Percentiles rank a stretch among this genome's conserved stretches.
phyloP scores from a whole-genome alignment of 2,113 vertebrate species.

The Pristiophorus japonicus region DNA sequence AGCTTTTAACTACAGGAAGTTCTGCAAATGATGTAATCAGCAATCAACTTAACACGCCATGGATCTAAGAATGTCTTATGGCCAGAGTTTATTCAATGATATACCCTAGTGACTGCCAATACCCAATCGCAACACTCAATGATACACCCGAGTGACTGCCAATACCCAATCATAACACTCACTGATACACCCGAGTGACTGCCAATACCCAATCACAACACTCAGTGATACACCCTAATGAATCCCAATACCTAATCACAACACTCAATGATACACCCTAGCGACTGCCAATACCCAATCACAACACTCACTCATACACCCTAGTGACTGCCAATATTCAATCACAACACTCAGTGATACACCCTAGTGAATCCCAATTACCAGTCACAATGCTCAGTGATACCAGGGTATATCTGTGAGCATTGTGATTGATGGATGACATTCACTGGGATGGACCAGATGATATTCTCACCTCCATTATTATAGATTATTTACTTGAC shows the following conservation, averaged over 20 bases:
- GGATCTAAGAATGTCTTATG: not conserved
- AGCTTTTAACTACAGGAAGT: not conserved
- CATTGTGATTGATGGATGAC: not conserved
- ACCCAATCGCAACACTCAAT: not conserved
- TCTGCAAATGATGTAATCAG: not conserved
- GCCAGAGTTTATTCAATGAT: not conserved
- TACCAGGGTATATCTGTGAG: not conserved
- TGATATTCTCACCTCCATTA: not conserved
- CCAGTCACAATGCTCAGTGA: not conserved
- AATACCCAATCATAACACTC: not conserved
- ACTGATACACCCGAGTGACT: not conserved
- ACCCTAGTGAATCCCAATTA: not conserved
- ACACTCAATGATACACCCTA: not conserved
- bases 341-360: not conserved
- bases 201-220: not conserved
- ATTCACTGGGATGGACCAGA: not conserved
- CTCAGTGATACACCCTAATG: not conserved
- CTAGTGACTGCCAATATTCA: not conserved
- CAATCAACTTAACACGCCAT: not conserved
- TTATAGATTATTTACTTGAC: not conserved
- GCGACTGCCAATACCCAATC: not conserved
- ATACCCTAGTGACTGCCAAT: not conserved
- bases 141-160: not conserved
- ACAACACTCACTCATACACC: not conserved
- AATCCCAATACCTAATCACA: not conserved